Conservation (phyloP, 2,888 invertebrate species). For the Notodonta ziczac region DNA sequence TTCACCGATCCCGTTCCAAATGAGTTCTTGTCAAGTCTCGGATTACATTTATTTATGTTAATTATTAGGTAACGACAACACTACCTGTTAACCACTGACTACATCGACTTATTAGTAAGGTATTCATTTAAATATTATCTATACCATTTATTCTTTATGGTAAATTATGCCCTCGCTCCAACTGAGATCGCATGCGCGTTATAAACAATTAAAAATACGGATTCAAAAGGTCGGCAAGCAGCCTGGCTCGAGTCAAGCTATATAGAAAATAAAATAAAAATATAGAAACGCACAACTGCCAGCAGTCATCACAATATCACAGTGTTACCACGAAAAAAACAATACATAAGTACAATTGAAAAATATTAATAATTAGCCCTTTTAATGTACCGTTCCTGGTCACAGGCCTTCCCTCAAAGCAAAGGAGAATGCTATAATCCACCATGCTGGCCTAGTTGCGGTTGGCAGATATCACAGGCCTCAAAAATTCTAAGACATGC, state of each 20-base stretch:
- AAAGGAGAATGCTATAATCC: too few relatives aligned
- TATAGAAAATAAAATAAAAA: not conserved
- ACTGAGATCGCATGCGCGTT: slow-evolving; percentile 49
- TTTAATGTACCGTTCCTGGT: too few relatives aligned
- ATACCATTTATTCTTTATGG: slow-evolving; percentile 72
- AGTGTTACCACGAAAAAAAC: slow-evolving; percentile 39
- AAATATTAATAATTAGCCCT: not conserved
- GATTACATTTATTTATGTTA: slow-evolving; percentile 54
- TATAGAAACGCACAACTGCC: slow-evolving; percentile 55
- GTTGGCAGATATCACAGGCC: too few relatives aligned
- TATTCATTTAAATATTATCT: slow-evolving; percentile 72
- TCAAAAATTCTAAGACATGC: too few relatives aligned
- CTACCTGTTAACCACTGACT: slow-evolving; percentile 81
- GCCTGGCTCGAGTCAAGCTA: not conserved
- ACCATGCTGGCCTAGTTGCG: too few relatives aligned
- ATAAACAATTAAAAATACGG: not conserved
- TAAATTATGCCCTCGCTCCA: slow-evolving; percentile 61
- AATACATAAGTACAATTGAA: slow-evolving; percentile 7
- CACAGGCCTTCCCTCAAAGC: too few relatives aligned
- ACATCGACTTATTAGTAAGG: slow-evolving; percentile 74
- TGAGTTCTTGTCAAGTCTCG: slow-evolving; percentile 60
- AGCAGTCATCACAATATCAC: slow-evolving; percentile 48
- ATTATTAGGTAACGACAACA: slow-evolving; percentile 75
- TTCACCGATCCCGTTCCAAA: slow-evolving; percentile 58
- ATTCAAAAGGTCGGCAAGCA: not conserved